These are phyloP conservation scores for Falco punctatus DNA, from an alignment of 2,113 vertebrate genomes.

Conservation along the genomic window DNA sequence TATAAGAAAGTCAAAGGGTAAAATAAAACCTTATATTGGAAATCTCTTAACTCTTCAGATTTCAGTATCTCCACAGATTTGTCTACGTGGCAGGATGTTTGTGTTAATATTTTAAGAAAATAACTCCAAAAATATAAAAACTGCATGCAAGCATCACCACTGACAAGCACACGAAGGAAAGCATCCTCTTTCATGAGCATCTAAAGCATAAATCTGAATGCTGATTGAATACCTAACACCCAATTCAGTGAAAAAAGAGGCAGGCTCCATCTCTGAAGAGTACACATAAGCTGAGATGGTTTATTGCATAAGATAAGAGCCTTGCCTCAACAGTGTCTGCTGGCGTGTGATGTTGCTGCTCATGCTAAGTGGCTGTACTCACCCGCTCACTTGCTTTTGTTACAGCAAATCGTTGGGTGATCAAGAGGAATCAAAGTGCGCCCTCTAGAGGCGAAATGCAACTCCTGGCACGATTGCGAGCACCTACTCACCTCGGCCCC, in stretches of 20 bases:
- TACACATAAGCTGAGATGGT: not conserved
- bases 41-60: constrained; percentile 20
- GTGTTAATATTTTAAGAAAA: constrained; percentile 7
- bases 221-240: not conserved
- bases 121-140: not conserved
- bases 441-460: constrained; percentile 6
- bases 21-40: constrained; percentile 36
- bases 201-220: constrained; percentile 39
- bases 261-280: not conserved
- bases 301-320: not conserved
- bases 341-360: not conserved
- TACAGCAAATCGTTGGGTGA: not conserved
- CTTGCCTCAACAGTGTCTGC: not conserved
- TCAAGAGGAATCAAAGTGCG: not conserved
- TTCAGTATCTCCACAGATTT: not conserved
- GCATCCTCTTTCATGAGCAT: not conserved
- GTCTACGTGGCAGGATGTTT: not conserved
- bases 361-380: not conserved
- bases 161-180: constrained; percentile 3
- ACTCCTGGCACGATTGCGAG: not conserved
- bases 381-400: not conserved
- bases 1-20: constrained; percentile 25
- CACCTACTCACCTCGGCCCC: not conserved
- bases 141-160: not conserved
- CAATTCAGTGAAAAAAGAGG: not conserved